Evolutionary conservation across 2,797 vertebrate species (phyloP), one percentile per base, ranked within the genome.

Genomic region (Paramormyrops hopkinsi): DNA sequence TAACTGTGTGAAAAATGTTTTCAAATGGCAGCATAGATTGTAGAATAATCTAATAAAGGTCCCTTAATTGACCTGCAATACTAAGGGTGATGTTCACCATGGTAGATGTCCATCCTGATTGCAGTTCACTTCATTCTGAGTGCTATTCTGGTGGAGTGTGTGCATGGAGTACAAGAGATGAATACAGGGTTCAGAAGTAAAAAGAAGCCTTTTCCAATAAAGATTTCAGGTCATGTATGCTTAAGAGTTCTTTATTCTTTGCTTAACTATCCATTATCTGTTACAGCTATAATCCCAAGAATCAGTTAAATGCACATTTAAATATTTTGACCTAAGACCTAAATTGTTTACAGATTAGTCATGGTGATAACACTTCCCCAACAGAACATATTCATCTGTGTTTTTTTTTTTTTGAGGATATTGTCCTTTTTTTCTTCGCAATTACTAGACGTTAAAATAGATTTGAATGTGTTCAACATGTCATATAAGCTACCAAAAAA

Each of bases 301-400:
- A 82, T 7, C 76, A 46, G 17, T 46, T 46, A 82, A 82, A 82
- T 46, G 19, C 17, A 19, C 9, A 82, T 82, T 82, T 82, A 46
- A 46, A 82, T 82, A 82, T 82, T 82, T 46, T 46, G 37, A 82
- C 37, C 76, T 79, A 44, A 79, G 33, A 79, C 33, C 14, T 82
- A 46, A 82, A 46, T 82, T 82, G 76, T 82, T 82, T 46, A 82
- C 76, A 82, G 41, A 82, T 82, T 41, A 82, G 19, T 82, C 76
- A 44, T n/a, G 76, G 76, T 82, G 17, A 44, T 46, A 46, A 46
- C 41, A n/a, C 41, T 19, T 44, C 76, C 19, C 41, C 41, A 79
- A n/a, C 76, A n/a, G 76, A 22, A 54, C 84, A 54, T 51, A 86
- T 86, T 37, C 12, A 37, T n/a, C 29, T 59, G 6, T 41, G 22